These are phyloP conservation scores for Brenthis ino DNA, from an alignment of 2,888 invertebrate species.

Conservation along the genomic window DNA sequence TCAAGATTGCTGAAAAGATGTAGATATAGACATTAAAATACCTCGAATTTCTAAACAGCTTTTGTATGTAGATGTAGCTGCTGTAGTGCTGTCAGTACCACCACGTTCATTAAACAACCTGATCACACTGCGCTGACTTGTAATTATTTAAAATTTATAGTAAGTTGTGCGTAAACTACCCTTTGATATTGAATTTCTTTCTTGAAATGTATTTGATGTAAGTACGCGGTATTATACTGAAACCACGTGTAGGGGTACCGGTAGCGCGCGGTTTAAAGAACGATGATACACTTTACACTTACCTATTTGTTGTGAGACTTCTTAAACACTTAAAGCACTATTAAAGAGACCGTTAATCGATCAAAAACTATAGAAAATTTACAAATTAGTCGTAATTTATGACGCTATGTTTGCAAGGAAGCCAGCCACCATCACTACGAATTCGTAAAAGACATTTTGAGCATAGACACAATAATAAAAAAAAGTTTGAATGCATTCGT, in stretches of 20 bases:
- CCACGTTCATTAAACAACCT: constrained; percentile 79
- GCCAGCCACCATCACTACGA: constrained; percentile 83
- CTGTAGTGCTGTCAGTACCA: constrained; percentile 63
- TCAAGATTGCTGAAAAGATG: constrained; percentile 8
- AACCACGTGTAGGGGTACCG: constrained; percentile 79
- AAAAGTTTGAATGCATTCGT: constrained; percentile 35
- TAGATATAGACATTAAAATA: constrained; percentile 19
- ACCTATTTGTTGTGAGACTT: constrained; percentile 76
- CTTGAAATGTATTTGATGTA: constrained; percentile 53
- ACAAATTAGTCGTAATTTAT: constrained; percentile 73
- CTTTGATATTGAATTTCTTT: constrained; percentile 48
- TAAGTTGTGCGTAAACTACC: constrained; percentile 46
- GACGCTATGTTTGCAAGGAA: constrained; percentile 80
- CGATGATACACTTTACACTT: constrained; percentile 70
- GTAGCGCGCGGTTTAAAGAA: constrained; percentile 70
- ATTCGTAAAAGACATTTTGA: constrained; percentile 80
- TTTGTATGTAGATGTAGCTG: constrained; percentile 63
- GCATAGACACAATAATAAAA: constrained; percentile 74
- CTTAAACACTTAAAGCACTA: constrained; percentile 79
- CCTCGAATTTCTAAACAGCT: constrained; percentile 33
- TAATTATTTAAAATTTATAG: constrained; percentile 50
- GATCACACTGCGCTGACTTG: constrained; percentile 52
- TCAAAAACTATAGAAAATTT: constrained; percentile 64
- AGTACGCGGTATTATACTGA: constrained; percentile 63
- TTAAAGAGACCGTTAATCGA: constrained; percentile 64